Base-by-base conservation (phyloP, 1,140 invertebrate species). In the Heliothis virescens region DNA sequence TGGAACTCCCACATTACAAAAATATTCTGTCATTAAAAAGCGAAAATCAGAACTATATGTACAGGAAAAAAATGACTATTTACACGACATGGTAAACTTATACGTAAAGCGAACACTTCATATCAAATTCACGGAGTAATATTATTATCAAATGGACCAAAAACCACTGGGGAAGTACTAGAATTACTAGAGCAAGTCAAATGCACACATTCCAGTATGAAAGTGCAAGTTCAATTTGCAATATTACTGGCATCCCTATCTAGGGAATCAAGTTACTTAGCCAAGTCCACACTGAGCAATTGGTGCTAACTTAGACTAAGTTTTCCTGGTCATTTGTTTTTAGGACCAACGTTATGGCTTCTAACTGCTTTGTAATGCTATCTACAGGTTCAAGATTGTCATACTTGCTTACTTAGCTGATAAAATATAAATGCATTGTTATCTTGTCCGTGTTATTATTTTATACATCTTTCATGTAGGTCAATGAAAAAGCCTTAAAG, bases 241-340 rank as follows among this genome's bases (percentile, higher is more conserved):
- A 47, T 63, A 63, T 63, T 63, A 47, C 62, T 26, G 34, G 12
- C 26, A 63, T 63, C 41, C 12, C 29, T 16, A 16, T 34, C 62
- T 1, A 41, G 62, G 62, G 62, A 63, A 63, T 63, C 62, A 63
- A 60, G 57, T 60, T 60, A 63, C 62, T 63, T 63, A 63, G 62
- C 34, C 34, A 47, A 41, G 62, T 63, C 62, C 62, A 63, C 47
- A 41, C 62, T 47, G 34, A 63, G 29, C 62, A 63, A 63, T 63
- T 63, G 57, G 26, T 29, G 21, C 11, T 60, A 60, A 60, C 57
- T 60, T 60, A 60, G 21, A 60, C 76, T 57, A 16, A 71, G 63
- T 79, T 79, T 69, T 79, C 67, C 76, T 59, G 41, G n/a, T 60
- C 76, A 79, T 79, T 79, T 11, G 65, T 47, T 79, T 79, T 79